phyloP scores from a whole-genome alignment of 2,888 invertebrate species.

The Thereva nobilitata region DNA sequence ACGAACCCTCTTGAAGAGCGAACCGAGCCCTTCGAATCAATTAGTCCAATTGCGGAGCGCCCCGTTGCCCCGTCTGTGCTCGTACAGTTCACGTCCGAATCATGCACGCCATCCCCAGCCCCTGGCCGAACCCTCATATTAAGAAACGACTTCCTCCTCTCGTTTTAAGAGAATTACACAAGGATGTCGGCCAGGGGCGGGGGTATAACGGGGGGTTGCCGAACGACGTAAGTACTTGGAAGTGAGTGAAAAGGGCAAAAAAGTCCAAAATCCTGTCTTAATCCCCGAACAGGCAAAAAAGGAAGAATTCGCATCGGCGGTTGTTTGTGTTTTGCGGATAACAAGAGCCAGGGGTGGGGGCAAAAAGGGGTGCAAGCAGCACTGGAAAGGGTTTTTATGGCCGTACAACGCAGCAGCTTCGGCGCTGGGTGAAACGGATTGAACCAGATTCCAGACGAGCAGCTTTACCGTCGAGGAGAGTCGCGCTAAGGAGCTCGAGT shows the following conservation, averaged over 20 bases:
- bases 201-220: neutral
- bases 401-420: neutral
- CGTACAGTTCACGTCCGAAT: neutral
- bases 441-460: no score
- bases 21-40: conserved; percentile 38
- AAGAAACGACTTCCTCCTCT: conserved; percentile 35
- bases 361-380: neutral
- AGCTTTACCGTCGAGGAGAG: no score
- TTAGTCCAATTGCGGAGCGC: conserved; percentile 41
- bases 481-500: no score
- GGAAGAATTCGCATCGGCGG: conserved; percentile 12
- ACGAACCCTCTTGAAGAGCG: conserved; percentile 30
- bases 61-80: neutral
- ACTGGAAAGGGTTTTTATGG: neutral
- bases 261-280: conserved; percentile 28
- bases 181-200: neutral
- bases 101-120: neutral
- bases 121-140: conserved; percentile 26
- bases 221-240: neutral
- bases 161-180: conserved; percentile 34
- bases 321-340: neutral
- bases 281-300: conserved; percentile 16
- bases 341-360: no score
- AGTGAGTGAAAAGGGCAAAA: conserved; percentile 11
- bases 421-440: neutral